Evolutionary conservation across 2,888 invertebrate genomes (phyloP).

Genomic region (Neocrepidodera transversa): DNA sequence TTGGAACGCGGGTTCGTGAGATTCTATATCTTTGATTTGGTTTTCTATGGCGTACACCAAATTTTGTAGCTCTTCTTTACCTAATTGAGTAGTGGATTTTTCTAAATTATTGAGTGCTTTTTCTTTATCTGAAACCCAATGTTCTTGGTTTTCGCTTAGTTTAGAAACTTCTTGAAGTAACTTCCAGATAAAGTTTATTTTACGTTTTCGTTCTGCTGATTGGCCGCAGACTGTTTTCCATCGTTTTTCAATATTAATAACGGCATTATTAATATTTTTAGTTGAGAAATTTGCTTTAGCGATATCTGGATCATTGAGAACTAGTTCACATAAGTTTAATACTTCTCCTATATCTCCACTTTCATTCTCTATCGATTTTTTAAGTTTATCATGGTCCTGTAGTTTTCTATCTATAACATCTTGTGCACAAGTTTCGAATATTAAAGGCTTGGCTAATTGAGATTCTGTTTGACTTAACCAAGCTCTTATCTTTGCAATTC

Average conservation of each 20-base stretch:
- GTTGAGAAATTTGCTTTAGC: slow-evolving; percentile 76
- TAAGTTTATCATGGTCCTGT: slow-evolving; percentile 75
- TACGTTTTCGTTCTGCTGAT: slow-evolving; percentile 75
- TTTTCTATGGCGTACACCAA: slow-evolving; percentile 65
- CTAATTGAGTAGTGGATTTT: slow-evolving; percentile 64
- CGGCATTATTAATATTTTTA: slow-evolving; percentile 70
- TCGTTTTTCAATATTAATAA: slow-evolving; percentile 76
- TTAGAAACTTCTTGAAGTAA: slow-evolving; percentile 67
- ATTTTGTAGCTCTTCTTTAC: slow-evolving; percentile 67
- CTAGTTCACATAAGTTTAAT: slow-evolving; percentile 78
- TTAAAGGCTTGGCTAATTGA: slow-evolving; percentile 71
- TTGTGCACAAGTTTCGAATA: slow-evolving; percentile 71
- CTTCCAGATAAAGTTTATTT: slow-evolving; percentile 69
- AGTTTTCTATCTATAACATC: slow-evolving; percentile 73
- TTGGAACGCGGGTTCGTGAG: slow-evolving; percentile 65
- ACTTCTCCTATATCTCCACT: slow-evolving; percentile 81
- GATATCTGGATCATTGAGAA: slow-evolving; percentile 77
- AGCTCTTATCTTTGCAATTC: slow-evolving; percentile 73
- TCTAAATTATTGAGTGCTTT: slow-evolving; percentile 68
- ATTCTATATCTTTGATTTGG: slow-evolving; percentile 65
- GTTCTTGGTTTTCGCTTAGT: slow-evolving; percentile 65
- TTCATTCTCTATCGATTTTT: slow-evolving; percentile 77
- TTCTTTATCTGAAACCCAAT: slow-evolving; percentile 71
- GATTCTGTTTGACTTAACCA: slow-evolving; percentile 78
- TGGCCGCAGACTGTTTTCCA: slow-evolving; percentile 81